Conservation (phyloP, 2,888 invertebrate genomes). For the Hyposoter dolosus region DNA sequence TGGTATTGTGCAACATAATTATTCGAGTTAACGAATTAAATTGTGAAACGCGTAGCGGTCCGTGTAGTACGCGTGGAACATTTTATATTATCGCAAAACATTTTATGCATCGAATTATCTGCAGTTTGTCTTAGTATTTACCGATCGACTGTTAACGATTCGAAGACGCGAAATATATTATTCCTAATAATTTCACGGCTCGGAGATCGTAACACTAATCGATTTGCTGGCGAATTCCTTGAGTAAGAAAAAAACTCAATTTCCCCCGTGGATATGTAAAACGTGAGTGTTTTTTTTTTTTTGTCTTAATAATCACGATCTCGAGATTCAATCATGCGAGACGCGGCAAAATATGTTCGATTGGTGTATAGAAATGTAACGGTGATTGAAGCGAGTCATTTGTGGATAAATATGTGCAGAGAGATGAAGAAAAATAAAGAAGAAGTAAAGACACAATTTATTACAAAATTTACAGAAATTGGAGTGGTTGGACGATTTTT, state of each 20-base stretch:
- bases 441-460: too few species aligned
- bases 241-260: conserved; percentile 6
- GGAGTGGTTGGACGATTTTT: too few species aligned
- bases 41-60: conserved; percentile 61
- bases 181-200: conserved; percentile 26
- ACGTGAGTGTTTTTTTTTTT: background rate
- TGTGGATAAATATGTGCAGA: background rate
- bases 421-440: background rate
- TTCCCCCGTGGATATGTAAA: background rate
- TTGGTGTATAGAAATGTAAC: conserved; percentile 12
- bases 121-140: conserved; percentile 8
- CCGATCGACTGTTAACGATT: conserved; percentile 15
- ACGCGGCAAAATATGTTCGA: background rate
- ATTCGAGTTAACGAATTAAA: conserved; percentile 67
- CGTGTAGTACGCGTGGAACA: conserved; percentile 11
- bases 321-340: conserved; percentile 1
- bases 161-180: background rate
- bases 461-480: too few species aligned
- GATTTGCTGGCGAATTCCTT: background rate
- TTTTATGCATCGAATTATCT: conserved; percentile 20
- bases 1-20: conserved; percentile 66
- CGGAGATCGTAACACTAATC: conserved; percentile 9
- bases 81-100: conserved; percentile 45
- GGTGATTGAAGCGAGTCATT: background rate
- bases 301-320: background rate